phyloP scores from a whole-genome alignment of 2,113 vertebrate genomes.

The Coptodon bakossiorum region DNA sequence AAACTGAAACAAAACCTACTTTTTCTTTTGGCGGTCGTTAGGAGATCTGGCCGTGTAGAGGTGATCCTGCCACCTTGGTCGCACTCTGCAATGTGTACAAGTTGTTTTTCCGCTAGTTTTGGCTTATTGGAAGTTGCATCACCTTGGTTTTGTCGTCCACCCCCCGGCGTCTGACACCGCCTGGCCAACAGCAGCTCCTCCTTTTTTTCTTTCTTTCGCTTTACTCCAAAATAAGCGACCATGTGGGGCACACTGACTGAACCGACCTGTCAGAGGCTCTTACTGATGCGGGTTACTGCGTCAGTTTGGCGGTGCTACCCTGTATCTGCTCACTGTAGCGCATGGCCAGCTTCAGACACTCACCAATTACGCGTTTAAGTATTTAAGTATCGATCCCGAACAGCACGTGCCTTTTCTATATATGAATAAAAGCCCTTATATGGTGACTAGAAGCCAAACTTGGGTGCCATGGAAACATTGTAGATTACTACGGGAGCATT shows the following conservation, averaged over 20 bases:
- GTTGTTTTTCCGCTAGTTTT: background rate
- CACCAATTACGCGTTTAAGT: background rate
- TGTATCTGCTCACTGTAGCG: background rate
- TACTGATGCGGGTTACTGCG: background rate
- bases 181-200: background rate
- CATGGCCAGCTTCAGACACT: background rate
- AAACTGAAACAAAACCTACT: background rate
- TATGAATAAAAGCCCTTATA: background rate
- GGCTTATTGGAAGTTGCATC: conserved; percentile 27
- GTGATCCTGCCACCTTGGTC: background rate
- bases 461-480: background rate
- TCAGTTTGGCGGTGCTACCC: background rate
- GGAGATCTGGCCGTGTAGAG: background rate
- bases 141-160: background rate
- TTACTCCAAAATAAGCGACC: background rate
- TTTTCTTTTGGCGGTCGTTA: background rate
- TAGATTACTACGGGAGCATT: background rate
- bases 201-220: background rate
- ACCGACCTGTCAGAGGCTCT: background rate
- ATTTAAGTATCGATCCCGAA: background rate
- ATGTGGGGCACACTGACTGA: background rate
- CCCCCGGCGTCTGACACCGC: background rate
- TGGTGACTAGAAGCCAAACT: background rate
- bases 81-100: background rate
- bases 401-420: background rate